Percentiles rank a stretch among this genome's conserved stretches.
These are phyloP conservation scores for Neodiprion virginianus DNA, from an alignment of 1,140 invertebrate genomes.

Conservation along the genomic window DNA sequence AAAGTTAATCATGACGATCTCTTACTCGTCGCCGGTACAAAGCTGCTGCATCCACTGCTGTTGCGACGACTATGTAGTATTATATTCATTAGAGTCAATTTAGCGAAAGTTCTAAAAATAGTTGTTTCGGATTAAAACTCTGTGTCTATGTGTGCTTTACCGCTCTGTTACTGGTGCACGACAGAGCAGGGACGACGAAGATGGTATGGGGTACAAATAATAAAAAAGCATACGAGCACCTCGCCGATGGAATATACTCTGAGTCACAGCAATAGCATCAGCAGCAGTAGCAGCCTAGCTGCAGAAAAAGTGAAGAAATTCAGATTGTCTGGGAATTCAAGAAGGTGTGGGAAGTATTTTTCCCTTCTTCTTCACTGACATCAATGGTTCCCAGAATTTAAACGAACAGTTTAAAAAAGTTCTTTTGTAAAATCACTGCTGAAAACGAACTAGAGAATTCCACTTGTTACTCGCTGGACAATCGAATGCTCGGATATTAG, in stretches of 20 bases:
- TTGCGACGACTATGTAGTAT: neutral
- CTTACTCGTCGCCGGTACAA: no score
- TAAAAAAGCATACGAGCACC: no score
- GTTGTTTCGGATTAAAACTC: slow-evolving; percentile 36
- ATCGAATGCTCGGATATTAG: no score
- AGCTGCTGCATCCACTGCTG: no score
- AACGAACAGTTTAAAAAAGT: no score
- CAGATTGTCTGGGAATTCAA: neutral
- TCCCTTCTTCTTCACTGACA: neutral
- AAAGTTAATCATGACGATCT: no score
- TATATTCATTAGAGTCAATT: slow-evolving; percentile 44
- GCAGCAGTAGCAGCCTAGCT: neutral
- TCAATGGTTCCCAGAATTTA: no score
- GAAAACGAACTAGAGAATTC: no score
- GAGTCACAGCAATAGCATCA: neutral
- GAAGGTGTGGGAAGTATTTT: neutral
- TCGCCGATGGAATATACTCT: neutral
- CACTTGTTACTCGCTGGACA: no score
- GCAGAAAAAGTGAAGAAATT: neutral
- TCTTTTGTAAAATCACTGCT: no score
- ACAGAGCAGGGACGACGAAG: neutral
- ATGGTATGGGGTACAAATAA: neutral
- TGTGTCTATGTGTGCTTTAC: neutral
- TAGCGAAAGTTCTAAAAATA: slow-evolving; percentile 47
- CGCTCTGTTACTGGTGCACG: neutral